A percentile compares a stretch with the other conserved stretches of the same genome.
Evolutionary conservation across 2,797 vertebrate species (phyloP).

Genomic region (Thunnus albacares): DNA sequence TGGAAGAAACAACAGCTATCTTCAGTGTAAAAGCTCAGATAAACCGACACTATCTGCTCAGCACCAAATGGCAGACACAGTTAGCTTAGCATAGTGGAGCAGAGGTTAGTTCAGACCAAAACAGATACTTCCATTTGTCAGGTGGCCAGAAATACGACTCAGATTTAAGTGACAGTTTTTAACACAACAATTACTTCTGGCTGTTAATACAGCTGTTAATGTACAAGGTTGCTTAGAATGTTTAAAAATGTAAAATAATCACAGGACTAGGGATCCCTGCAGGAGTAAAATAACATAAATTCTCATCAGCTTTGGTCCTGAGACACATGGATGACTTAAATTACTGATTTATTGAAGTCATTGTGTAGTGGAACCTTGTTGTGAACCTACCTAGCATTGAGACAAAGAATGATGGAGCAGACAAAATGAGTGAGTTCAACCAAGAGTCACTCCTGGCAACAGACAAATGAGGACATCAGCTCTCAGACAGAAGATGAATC

Average conservation of each 20-base stretch:
- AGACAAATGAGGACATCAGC: constrained; percentile 66
- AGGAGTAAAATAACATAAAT: constrained; percentile 28
- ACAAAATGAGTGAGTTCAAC: constrained; percentile 64
- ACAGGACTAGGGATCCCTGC: background rate
- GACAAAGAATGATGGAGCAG: constrained; percentile 64
- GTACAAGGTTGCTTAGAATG: constrained; percentile 7
- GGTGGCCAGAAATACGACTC: too few species aligned
- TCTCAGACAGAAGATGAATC: constrained; percentile 55
- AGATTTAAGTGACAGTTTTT: constrained; percentile 18
- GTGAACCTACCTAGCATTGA: constrained; percentile 61
- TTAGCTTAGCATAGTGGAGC: too few species aligned
- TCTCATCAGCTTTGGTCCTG: constrained; percentile 29
- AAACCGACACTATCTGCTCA: too few species aligned
- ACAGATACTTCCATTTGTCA: too few species aligned
- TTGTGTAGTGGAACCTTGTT: constrained; percentile 62
- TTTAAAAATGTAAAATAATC: constrained; percentile 25
- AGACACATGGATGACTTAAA: constrained; percentile 46
- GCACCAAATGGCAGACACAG: too few species aligned
- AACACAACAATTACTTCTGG: constrained; percentile 9
- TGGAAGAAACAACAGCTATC: too few species aligned
- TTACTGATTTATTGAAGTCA: constrained; percentile 61
- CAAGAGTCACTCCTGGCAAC: constrained; percentile 53
- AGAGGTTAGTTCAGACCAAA: too few species aligned
- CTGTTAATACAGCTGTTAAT: background rate
- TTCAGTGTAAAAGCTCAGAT: too few species aligned